Base-by-base conservation (phyloP, 2,888 invertebrate species). In the Orchesella flavescens region DNA sequence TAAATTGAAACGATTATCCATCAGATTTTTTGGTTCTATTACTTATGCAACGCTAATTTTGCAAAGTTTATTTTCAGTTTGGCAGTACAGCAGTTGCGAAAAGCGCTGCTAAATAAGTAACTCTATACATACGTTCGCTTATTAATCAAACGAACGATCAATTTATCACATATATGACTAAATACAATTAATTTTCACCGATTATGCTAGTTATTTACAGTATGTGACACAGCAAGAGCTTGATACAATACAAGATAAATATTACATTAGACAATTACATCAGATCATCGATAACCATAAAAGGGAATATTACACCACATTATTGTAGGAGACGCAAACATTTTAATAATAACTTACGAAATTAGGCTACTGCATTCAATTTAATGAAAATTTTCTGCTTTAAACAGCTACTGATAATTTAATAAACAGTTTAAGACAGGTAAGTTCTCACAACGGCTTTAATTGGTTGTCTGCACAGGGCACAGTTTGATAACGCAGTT, bases 371-470 rank as follows among this genome's bases (percentile, higher is more conserved):
- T 63, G 53, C 49, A 63, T 23, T n/a, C n/a, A n/a, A n/a, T n/a
- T 49, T 13, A 34, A 2, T 34, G 7, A 34, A 4, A n/a, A 15
- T 3, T 53, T 53, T 53, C 3, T 53, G 17, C 15, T 53, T 53
- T 9, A n/a, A 53, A 53, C 17, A 5, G 17, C 19, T 43, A 34
- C 34, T 34, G 34, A 34, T 34, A 53, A 12, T 43, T 57, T n/a
- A 71, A 23, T 7, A 21, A 23, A 24, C 63, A 24, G n/a, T n/a
- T 92, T 92, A 95, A 49, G 94, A 93, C 84, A 95, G 91, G 91
- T 94, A 96, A 71, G 95, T 95, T 89, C 95, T 92, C 76, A 97
- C 96, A 75, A 95, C 94, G 59, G 96, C 96, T 88, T 94, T 94
- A 89, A 98, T 97, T 57, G 92, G 91, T 72, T 93, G 93, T 82